phyloP scores from a whole-genome alignment of 2,888 invertebrate genomes.

The Byasa hedistus region DNA sequence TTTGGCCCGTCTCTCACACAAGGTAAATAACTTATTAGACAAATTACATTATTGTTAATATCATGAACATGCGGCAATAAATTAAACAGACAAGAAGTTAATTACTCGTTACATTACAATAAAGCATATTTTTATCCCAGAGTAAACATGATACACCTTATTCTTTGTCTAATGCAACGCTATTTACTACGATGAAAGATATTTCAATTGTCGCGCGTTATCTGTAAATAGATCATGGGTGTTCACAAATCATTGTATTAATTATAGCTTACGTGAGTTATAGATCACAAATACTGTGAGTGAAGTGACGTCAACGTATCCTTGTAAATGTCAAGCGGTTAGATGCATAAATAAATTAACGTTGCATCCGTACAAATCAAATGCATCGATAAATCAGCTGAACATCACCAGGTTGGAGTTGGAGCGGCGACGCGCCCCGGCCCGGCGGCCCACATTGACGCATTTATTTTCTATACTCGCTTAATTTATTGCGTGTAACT shows the following conservation, averaged over 20 bases:
- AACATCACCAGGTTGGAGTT: conserved; percentile 49
- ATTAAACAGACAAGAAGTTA: not conserved
- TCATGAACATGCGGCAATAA: not conserved
- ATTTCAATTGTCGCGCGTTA: conserved; percentile 19
- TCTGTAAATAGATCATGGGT: conserved; percentile 16
- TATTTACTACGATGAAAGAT: conserved; percentile 6
- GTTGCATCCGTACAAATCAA: conserved; percentile 40
- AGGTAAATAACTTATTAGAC: not conserved
- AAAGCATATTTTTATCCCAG: not conserved
- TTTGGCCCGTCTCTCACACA: no score
- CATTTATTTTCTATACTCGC: conserved; percentile 66
- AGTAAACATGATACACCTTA: conserved; percentile 6
- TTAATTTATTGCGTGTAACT: conserved; percentile 70
- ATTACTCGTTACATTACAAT: not conserved
- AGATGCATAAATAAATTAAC: conserved; percentile 47
- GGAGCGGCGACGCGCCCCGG: conserved; percentile 39
- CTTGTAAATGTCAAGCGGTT: conserved; percentile 44
- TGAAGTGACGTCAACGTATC: conserved; percentile 43
- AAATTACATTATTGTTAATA: not conserved
- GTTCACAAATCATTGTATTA: conserved; percentile 30
- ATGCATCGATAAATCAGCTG: conserved; percentile 60
- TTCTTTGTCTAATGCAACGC: not conserved
- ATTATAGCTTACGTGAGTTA: conserved; percentile 28
- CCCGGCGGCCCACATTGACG: conserved; percentile 57
- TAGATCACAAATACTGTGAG: conserved; percentile 36